These are phyloP conservation scores for Gisinianus flammeolus DNA, from an alignment of 2,888 invertebrate species.

Conservation along the genomic window DNA sequence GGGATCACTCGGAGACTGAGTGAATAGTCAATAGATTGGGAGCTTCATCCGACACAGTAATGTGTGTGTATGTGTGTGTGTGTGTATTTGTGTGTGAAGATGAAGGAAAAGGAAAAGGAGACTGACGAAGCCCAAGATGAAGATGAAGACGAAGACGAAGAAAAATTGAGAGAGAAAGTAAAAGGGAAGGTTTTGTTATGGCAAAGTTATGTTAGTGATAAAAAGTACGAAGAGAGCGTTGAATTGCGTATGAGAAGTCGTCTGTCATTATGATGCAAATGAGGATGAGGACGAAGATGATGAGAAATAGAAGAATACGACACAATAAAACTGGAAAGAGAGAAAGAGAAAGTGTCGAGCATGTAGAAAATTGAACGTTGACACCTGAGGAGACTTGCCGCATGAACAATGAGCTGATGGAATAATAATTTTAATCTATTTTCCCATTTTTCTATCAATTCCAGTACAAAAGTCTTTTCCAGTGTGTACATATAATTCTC, in stretches of 20 bases:
- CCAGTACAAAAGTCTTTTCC: slow-evolving; percentile 1
- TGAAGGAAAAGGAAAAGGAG: background rate
- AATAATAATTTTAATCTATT: slow-evolving; percentile 29
- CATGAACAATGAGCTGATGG: slow-evolving; percentile 33
- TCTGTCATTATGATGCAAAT: slow-evolving; percentile 37
- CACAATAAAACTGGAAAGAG: no score
- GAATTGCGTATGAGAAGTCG: no score
- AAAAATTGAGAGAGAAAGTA: background rate
- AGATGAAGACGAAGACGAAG: background rate
- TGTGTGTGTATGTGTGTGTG: background rate
- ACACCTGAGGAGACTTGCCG: slow-evolving; percentile 36
- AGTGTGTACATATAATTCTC: slow-evolving; percentile 8
- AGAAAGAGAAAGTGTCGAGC: background rate
- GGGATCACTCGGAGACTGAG: background rate
- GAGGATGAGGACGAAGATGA: slow-evolving; percentile 1
- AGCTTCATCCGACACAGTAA: background rate
- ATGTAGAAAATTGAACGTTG: slow-evolving; percentile 6
- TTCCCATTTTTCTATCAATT: slow-evolving; percentile 30
- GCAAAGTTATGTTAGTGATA: no score
- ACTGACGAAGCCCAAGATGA: no score
- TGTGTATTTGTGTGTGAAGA: background rate
- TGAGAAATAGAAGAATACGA: background rate
- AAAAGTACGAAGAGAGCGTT: no score
- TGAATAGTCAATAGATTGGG: background rate
- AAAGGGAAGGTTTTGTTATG: no score